Percentiles rank a stretch among this genome's conserved stretches.
Conservation (phyloP, 2,888 invertebrate genomes). For the Anorthoa munda region DNA sequence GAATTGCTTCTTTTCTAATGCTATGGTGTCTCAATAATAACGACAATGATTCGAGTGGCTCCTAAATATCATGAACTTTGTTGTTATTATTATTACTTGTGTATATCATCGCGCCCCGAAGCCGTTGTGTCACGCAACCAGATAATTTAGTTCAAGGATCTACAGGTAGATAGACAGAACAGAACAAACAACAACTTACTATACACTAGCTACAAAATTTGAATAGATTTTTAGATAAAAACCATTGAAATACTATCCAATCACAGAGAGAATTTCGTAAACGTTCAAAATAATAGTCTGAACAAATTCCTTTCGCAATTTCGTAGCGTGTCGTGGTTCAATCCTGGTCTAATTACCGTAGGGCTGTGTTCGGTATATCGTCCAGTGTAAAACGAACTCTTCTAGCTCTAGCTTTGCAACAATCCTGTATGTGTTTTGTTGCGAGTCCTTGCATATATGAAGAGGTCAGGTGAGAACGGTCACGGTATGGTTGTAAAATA, state of each 20-base stretch:
- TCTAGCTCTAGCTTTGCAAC: constrained; percentile 56
- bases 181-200: constrained; percentile 8
- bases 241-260: constrained; percentile 37
- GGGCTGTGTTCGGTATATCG: constrained; percentile 47
- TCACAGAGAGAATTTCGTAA: constrained; percentile 52
- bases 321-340: constrained; percentile 62
- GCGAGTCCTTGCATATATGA: constrained; percentile 22
- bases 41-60: constrained; percentile 55
- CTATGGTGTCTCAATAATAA: constrained; percentile 61
- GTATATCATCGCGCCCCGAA: constrained; percentile 32
- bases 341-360: constrained; percentile 63
- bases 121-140: constrained; percentile 45
- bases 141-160: constrained; percentile 52
- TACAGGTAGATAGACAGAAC: constrained; percentile 15
- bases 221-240: constrained; percentile 33
- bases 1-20: constrained; percentile 67
- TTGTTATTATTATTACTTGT: constrained; percentile 35
- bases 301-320: constrained; percentile 61
- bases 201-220: constrained; percentile 22
- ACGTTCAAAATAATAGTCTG: constrained; percentile 53
- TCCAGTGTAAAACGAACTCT: constrained; percentile 58
- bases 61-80: constrained; percentile 40
- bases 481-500: constrained; percentile 66
- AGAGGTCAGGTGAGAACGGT: constrained; percentile 67
- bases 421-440: constrained; percentile 40